phyloP scores from a whole-genome alignment of 2,797 vertebrate genomes.

The Salarias fasciatus region DNA sequence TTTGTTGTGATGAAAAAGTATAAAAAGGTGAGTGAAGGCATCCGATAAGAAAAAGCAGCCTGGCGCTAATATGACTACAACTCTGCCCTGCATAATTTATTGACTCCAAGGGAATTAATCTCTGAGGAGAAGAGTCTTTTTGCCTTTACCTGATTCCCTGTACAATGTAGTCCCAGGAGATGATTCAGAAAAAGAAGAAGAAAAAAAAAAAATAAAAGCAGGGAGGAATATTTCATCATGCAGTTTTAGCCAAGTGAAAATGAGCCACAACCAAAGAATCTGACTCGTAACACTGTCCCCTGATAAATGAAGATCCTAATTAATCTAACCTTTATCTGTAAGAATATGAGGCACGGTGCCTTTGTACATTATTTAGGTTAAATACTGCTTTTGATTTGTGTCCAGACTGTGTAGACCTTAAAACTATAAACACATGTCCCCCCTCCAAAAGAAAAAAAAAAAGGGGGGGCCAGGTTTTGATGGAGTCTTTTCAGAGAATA shows the following conservation, averaged over 20 bases:
- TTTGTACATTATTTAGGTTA: background rate
- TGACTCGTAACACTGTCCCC: conserved; percentile 13
- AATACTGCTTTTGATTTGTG: background rate
- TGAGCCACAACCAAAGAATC: conserved; percentile 12
- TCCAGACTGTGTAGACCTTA: too few species aligned
- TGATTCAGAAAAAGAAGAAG: conserved; percentile 23
- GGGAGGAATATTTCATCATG: conserved; percentile 43
- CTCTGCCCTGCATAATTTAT: conserved; percentile 78
- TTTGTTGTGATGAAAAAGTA: conserved; percentile 13
- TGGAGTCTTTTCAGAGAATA: too few species aligned
- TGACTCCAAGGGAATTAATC: conserved; percentile 58
- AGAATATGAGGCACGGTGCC: too few species aligned
- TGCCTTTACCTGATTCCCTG: conserved; percentile 66
- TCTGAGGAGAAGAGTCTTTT: conserved; percentile 55
- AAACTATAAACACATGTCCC: too few species aligned
- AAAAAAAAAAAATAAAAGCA: background rate
- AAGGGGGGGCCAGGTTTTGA: too few species aligned
- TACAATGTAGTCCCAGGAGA: conserved; percentile 61
- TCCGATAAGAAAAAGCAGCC: conserved; percentile 43
- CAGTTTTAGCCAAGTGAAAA: conserved; percentile 40
- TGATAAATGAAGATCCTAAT: conserved; percentile 23
- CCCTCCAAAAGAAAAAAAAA: too few species aligned
- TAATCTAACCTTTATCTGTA: conserved; percentile 9
- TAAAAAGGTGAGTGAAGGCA: background rate
- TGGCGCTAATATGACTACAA: conserved; percentile 42